A percentile compares a stretch with the other conserved stretches of the same genome.
These are phyloP conservation scores for Nematolebias whitei DNA, from an alignment of 2,113 vertebrate genomes.

Conservation along the genomic window DNA sequence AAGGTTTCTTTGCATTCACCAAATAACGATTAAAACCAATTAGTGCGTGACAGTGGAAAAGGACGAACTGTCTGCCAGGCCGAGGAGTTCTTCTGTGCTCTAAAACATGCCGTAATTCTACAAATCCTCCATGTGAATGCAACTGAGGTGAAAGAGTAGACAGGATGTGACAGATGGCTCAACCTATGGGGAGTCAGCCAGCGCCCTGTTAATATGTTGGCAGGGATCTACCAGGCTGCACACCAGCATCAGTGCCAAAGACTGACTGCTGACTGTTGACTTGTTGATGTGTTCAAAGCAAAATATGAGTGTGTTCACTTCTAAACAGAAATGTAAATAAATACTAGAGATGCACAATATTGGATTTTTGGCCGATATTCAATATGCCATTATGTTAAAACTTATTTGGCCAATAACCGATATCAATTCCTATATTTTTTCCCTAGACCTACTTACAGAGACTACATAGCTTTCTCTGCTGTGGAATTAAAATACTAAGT, in stretches of 20 bases:
- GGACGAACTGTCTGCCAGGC: slow-evolving; percentile 21
- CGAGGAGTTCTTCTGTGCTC: slow-evolving; percentile 31
- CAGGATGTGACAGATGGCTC: slow-evolving; percentile 72
- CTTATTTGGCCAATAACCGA: no score
- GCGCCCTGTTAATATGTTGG: slow-evolving; percentile 36
- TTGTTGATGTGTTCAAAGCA: slow-evolving; percentile 43
- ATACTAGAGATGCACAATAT: no score
- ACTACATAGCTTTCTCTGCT: no score
- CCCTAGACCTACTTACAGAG: no score
- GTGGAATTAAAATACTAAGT: no score
- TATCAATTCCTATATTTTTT: no score
- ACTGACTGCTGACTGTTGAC: slow-evolving; percentile 22
- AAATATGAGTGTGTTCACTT: not conserved
- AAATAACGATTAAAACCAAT: slow-evolving; percentile 55
- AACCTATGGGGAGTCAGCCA: slow-evolving; percentile 55
- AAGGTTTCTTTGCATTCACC: slow-evolving; percentile 13
- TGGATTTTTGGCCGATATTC: no score
- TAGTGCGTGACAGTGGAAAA: slow-evolving; percentile 48
- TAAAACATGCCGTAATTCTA: slow-evolving; percentile 46
- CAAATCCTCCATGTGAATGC: slow-evolving; percentile 54
- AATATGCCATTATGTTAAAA: no score
- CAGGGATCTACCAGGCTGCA: slow-evolving; percentile 8
- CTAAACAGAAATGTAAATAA: no score
- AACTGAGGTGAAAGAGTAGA: slow-evolving; percentile 40
- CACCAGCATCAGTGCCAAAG: slow-evolving; percentile 10